Conservation (phyloP, 2,113 vertebrate species). For the Blennius ocellaris region DNA sequence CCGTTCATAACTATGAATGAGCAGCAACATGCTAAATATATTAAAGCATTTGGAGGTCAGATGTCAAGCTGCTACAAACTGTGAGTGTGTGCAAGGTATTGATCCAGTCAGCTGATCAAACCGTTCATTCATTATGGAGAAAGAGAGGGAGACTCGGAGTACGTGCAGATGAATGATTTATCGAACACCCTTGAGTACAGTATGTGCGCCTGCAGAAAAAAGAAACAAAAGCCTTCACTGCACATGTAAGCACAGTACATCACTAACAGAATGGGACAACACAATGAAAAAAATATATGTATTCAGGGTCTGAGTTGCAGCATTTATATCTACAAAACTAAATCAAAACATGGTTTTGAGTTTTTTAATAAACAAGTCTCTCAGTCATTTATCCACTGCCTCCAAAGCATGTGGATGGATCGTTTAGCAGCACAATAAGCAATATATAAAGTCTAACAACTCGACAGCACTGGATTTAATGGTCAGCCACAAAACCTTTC, state of each 20-base stretch:
- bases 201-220: not conserved
- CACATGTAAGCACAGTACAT: not conserved
- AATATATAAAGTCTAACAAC: not conserved
- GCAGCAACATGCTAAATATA: conserved; percentile 21
- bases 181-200: conserved; percentile 10
- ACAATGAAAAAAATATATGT: not conserved
- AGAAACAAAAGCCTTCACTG: conserved; percentile 9
- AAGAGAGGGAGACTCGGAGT: conserved; percentile 20
- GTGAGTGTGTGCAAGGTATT: conserved; percentile 45
- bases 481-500: not conserved
- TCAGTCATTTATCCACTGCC: not conserved
- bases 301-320: conserved; percentile 1
- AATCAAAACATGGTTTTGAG: not conserved
- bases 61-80: conserved; percentile 62
- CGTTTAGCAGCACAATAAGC: not conserved
- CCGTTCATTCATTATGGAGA: conserved; percentile 59
- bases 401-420: conserved; percentile 12
- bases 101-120: conserved; percentile 65
- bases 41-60: conserved; percentile 47
- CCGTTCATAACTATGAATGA: not conserved
- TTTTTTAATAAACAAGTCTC: not conserved
- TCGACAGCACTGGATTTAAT: conserved; percentile 1
- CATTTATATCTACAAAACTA: not conserved
- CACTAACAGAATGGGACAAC: not conserved
- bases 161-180: conserved; percentile 57